These are phyloP conservation scores for Condylura cristata DNA, from an alignment of 2,113 vertebrate genomes.

Conservation along the genomic window DNA sequence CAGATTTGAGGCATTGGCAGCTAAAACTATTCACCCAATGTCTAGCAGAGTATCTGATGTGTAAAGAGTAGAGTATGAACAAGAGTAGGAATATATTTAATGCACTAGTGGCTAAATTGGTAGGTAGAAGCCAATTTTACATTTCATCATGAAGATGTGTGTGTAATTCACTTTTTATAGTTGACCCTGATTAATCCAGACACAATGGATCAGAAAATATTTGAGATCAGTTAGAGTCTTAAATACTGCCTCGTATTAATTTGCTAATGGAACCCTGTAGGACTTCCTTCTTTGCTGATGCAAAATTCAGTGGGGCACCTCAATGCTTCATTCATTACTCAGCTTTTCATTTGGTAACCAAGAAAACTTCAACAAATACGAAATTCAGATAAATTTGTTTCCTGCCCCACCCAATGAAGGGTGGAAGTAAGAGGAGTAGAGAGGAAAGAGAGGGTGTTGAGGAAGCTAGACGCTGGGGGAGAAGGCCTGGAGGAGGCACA, in stretches of 20 bases:
- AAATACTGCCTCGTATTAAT: background rate
- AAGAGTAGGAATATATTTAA: background rate
- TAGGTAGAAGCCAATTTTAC: background rate
- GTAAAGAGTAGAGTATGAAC: background rate
- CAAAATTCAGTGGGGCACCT: background rate
- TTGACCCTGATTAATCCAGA: background rate
- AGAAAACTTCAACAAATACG: constrained; percentile 11
- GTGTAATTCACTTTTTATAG: background rate
- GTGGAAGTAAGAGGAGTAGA: no score
- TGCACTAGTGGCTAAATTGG: background rate
- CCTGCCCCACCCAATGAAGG: no score
- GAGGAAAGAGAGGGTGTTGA: no score
- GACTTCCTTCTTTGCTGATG: background rate
- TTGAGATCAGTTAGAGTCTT: background rate
- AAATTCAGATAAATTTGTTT: background rate
- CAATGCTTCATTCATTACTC: background rate
- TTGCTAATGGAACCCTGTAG: background rate
- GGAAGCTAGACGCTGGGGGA: no score
- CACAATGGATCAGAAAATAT: background rate
- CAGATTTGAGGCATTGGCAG: background rate
- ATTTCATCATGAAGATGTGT: background rate
- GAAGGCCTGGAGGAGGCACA: no score
- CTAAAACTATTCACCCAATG: constrained; percentile 4
- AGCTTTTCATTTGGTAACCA: background rate
- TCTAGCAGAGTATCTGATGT: background rate